phyloP scores from a whole-genome alignment of 2,113 vertebrate genomes.

The Erinaceus europaeus region DNA sequence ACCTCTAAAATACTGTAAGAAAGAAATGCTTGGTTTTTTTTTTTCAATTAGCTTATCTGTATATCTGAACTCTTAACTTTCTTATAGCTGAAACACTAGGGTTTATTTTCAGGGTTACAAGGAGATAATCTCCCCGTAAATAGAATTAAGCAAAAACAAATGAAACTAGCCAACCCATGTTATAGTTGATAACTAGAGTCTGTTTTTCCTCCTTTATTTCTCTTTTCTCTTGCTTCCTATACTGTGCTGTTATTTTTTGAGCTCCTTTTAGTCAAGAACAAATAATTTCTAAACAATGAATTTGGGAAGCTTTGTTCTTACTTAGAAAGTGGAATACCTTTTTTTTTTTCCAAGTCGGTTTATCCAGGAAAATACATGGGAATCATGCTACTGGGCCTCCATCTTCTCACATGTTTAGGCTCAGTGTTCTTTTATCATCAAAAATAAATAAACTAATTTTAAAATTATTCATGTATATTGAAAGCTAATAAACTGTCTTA shows the following conservation, averaged over 20 bases:
- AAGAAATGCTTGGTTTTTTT: background rate
- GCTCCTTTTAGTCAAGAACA: background rate
- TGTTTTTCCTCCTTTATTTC: background rate
- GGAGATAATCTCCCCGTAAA: constrained; percentile 24
- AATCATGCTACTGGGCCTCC: constrained; percentile 48
- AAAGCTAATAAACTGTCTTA: constrained; percentile 36
- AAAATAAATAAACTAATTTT: background rate
- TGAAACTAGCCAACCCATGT: background rate
- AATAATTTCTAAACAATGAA: background rate
- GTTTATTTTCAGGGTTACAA: constrained; percentile 49
- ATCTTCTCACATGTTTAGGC: background rate
- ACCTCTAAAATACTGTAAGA: constrained; percentile 67
- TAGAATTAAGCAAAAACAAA: constrained; percentile 2
- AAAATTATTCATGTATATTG: constrained; percentile 25
- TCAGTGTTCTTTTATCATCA: constrained; percentile 39
- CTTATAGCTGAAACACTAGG: constrained; percentile 56
- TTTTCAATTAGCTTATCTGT: constrained; percentile 63
- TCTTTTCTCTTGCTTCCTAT: constrained; percentile 6
- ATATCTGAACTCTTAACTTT: constrained; percentile 68
- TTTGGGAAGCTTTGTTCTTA: constrained; percentile 11
- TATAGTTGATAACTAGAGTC: background rate
- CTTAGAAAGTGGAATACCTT: background rate
- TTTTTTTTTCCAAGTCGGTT: background rate
- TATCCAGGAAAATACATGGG: constrained; percentile 17
- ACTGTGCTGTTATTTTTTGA: constrained; percentile 24